Evolutionary conservation across 64 coral and sea anemone genomes (phyloP).

Genomic region (Orbicella faveolata): DNA sequence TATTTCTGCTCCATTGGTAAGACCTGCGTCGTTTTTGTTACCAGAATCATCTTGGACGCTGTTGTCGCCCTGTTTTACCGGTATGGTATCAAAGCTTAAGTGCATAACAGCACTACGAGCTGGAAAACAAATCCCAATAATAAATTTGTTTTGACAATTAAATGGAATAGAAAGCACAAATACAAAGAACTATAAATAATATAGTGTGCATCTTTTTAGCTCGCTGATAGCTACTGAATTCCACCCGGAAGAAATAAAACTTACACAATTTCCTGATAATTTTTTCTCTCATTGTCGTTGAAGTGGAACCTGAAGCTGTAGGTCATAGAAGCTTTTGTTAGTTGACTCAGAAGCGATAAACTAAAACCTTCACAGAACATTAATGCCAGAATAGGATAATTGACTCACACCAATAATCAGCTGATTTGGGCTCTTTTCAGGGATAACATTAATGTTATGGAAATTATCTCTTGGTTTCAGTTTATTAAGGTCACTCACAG

Average conservation of each 20-base stretch:
- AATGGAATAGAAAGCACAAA: no score
- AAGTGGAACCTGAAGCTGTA: neutral
- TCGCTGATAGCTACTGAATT: neutral
- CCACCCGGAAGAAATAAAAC: neutral
- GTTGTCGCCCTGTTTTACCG: slow-evolving; percentile 10
- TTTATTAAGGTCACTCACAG: no score
- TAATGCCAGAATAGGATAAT: neutral
- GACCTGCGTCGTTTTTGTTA: slow-evolving; percentile 76
- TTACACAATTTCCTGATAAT: slow-evolving; percentile 30
- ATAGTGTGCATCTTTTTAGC: neutral
- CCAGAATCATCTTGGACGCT: slow-evolving; percentile 58
- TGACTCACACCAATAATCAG: no score
- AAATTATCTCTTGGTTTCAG: no score
- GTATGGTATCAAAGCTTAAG: slow-evolving; percentile 64
- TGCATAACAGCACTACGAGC: slow-evolving; percentile 80
- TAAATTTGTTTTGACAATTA: neutral
- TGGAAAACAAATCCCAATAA: slow-evolving; percentile 1
- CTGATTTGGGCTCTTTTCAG: no score
- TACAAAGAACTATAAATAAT: no score
- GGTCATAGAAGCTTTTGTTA: neutral
- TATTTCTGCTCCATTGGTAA: slow-evolving; percentile 69
- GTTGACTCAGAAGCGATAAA: neutral
- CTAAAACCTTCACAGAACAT: neutral
- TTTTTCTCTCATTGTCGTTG: slow-evolving; percentile 4
- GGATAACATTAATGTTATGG: no score